These are phyloP conservation scores for Spodoptera frugiperda DNA, from an alignment of 1,140 invertebrate species.

Conservation along the genomic window DNA sequence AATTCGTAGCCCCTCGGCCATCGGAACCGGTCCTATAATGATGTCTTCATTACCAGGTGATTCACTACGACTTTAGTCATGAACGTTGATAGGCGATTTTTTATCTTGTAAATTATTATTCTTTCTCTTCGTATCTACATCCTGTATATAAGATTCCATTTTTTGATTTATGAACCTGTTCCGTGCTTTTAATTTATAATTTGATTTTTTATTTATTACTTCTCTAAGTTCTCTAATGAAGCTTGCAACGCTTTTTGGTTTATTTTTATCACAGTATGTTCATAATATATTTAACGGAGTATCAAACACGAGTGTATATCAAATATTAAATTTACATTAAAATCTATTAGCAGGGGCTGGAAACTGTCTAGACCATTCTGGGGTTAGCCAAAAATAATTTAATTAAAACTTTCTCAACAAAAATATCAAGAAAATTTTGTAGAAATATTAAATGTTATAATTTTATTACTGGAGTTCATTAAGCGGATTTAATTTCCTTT, in stretches of 20 bases:
- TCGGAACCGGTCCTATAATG: constrained; percentile 78
- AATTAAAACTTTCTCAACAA: constrained; percentile 14
- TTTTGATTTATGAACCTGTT: constrained; percentile 7
- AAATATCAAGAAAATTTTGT: background rate
- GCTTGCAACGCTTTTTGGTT: background rate
- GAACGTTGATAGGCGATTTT: constrained; percentile 58
- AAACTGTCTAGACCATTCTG: constrained; percentile 1
- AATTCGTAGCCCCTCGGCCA: constrained; percentile 52
- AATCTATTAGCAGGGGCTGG: background rate
- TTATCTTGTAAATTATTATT: constrained; percentile 55
- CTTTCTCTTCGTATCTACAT: constrained; percentile 28
- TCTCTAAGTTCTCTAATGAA: background rate
- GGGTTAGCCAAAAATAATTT: constrained; percentile 17
- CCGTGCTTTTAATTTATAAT: constrained; percentile 2
- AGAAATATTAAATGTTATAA: constrained; percentile 51
- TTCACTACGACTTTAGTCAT: constrained; percentile 66
- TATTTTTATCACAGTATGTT: background rate
- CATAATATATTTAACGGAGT: background rate
- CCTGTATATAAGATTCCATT: constrained; percentile 32
- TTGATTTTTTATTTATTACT: background rate
- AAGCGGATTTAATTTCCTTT: constrained; percentile 80
- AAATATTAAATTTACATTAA: background rate
- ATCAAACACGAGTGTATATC: background rate
- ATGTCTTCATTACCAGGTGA: constrained; percentile 81
- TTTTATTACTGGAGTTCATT: constrained; percentile 75